Base-by-base conservation (phyloP, 2,797 vertebrate species). In the Sebastes hubbsi region DNA sequence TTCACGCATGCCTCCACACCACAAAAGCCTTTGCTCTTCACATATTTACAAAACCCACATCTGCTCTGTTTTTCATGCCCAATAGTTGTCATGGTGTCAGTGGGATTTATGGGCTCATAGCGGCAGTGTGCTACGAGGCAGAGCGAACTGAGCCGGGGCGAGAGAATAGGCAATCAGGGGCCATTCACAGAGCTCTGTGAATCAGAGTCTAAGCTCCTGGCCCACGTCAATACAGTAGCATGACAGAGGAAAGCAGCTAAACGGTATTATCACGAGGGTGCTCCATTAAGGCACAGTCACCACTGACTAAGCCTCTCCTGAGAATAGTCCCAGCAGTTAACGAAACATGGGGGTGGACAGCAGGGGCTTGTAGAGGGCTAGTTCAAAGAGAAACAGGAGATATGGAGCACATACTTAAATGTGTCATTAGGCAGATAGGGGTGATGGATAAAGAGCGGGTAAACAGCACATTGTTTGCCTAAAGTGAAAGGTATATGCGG, bases 21-120 rank as follows among this genome's bases (percentile, higher is more conserved):
- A 93, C 92, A 92, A 93, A 94, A 84, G 91, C 83, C 75, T 86
- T 87, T 58, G 81, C 89, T 89, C 87, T 91, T 90, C 91, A 89
- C 79, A 89, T 91, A 92, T 95, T 95, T 93, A 94, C 91, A 92
- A 93, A 95, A 92, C 92, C 94, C 93, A 88, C 94, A 94, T 94
- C 91, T 92, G 91, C 84, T 89, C 78, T 87, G 86, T 86, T 92
- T 94, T 93, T 95, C 93, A 93, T 85, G 92, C 89, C 92, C 87
- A 86, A 88, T 89, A 90, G 90, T 91, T 91, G 92, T 94, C 88
- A 85, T 81, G 9, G 54, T 88, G 86, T 92, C 87, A 88, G 88
- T 82, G 89, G 91, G 91, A 91, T 93, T 92, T 91, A 88, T 86
- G 84, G 88, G 92, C 91, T 92, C 90, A 93, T 89, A 94, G 91